phyloP scores from a whole-genome alignment of 2,113 vertebrate genomes.

The Sporophila hypoxantha region DNA sequence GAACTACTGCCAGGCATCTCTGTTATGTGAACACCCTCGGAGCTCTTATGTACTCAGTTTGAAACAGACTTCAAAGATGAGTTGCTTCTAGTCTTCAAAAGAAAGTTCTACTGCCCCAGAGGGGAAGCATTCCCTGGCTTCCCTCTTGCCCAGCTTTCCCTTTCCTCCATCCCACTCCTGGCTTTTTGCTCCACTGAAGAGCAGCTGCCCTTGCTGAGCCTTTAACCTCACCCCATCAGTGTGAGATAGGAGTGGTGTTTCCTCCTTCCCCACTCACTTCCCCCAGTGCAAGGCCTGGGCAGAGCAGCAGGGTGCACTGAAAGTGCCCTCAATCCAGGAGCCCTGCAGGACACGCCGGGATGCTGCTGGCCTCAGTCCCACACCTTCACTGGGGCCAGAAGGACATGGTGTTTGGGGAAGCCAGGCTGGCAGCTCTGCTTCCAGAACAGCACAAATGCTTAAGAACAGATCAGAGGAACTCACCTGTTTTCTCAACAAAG shows the following conservation, averaged over 20 bases:
- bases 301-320: not conserved
- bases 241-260: fast-evolving
- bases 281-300: not conserved
- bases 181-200: not conserved
- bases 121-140: constrained; percentile 16
- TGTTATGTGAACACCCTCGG: not conserved
- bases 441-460: not conserved
- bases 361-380: not conserved
- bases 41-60: not conserved
- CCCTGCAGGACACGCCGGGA: not conserved
- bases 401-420: fast-evolving
- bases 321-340: fast-evolving
- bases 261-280: fast-evolving
- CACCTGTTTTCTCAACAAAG: not conserved
- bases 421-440: not conserved
- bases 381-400: not conserved
- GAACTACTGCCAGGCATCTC: constrained; percentile 3
- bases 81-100: not conserved
- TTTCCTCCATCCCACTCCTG: not conserved
- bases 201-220: not conserved
- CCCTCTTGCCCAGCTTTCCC: not conserved
- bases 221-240: not conserved
- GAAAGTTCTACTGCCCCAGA: not conserved
- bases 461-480: not conserved
- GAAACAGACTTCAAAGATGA: constrained; percentile 1